Percentiles rank a stretch among this genome's conserved stretches.
phyloP scores from a whole-genome alignment of 2,888 invertebrate genomes.

The Hirtodrosophila cameraria region DNA sequence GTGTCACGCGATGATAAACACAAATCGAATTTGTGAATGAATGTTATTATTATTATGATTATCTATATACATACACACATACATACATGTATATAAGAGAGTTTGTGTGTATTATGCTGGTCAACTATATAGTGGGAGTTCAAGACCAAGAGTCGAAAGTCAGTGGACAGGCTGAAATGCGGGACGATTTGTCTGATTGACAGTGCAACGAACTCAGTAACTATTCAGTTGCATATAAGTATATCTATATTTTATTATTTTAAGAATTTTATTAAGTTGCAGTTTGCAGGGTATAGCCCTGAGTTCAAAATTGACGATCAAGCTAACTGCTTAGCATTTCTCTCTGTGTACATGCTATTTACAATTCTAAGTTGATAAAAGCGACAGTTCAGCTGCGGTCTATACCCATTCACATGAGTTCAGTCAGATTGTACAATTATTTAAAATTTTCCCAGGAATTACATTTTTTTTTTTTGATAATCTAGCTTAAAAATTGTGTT shows the following conservation, averaged over 20 bases:
- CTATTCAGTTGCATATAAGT: no score
- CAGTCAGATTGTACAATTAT: no score
- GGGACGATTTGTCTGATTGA: conserved; percentile 38
- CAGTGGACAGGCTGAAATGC: conserved; percentile 22
- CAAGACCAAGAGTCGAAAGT: conserved; percentile 9
- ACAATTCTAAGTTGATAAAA: no score
- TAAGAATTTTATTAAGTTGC: no score
- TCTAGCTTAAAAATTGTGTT: neutral
- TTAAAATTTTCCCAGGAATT: no score
- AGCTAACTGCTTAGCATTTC: no score
- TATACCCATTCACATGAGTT: no score
- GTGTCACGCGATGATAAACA: conserved; percentile 75
- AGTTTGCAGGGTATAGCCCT: no score
- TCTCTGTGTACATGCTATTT: no score
- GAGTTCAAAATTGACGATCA: no score
- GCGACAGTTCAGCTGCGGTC: no score
- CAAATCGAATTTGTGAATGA: conserved; percentile 73
- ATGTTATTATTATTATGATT: conserved; percentile 53
- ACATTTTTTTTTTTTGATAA: conserved; percentile 8
- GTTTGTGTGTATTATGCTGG: conserved; percentile 50
- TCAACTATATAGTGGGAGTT: conserved; percentile 34
- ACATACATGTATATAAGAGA: neutral
- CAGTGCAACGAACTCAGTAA: conserved; percentile 25
- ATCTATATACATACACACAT: conserved; percentile 18
- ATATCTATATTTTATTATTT: no score